Conservation (phyloP, 2,113 vertebrate species). For the Dasyurus viverrinus region DNA sequence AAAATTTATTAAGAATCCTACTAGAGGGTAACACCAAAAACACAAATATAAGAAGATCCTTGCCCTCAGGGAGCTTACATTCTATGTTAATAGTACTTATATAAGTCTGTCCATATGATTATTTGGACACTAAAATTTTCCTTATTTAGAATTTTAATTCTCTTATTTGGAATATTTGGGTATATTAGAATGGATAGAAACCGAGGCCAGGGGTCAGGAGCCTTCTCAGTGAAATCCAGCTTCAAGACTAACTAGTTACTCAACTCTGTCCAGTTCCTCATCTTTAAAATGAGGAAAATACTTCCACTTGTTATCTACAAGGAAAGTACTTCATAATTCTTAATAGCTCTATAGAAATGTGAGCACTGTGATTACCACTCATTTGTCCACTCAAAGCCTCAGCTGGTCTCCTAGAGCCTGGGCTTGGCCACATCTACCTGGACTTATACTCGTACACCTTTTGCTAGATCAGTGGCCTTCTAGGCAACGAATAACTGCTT, state of each 20-base stretch:
- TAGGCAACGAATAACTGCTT: not conserved
- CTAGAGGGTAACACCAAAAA: not conserved
- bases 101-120: not conserved
- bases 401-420: accelerated
- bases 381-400: not conserved
- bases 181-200: not conserved
- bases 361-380: not conserved
- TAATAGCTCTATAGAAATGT: not conserved
- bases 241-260: not conserved
- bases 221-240: not conserved
- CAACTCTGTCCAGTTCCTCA: not conserved
- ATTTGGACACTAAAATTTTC: not conserved
- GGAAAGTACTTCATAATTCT: not conserved
- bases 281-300: not conserved
- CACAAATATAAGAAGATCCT: not conserved
- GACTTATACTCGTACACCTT: not conserved
- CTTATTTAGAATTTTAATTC: not conserved
- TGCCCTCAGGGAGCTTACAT: not conserved
- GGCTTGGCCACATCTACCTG: not conserved
- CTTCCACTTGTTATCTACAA: not conserved
- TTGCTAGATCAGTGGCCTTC: not conserved
- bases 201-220: not conserved
- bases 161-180: not conserved
- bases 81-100: not conserved
- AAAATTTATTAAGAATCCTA: not conserved